Evolutionary conservation across 2,888 invertebrate genomes (phyloP), one percentile per base, ranked within the genome.

Genomic region (Campaea margaritaria): DNA sequence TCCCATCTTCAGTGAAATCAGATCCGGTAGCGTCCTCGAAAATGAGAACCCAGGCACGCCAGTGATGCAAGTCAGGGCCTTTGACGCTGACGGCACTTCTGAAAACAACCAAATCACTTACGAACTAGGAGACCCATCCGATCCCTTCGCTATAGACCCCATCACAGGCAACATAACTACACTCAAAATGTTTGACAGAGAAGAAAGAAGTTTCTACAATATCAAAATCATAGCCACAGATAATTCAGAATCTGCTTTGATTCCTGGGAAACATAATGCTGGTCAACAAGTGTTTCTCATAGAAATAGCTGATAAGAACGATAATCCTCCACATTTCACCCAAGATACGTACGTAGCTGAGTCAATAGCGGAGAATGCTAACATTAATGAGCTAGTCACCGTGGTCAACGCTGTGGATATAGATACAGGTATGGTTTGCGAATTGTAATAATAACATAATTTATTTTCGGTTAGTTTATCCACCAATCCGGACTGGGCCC

Each of bases 231-330:
- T 96, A 73, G 99, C 98, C 0, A 95, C 95, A 16, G 99, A 99
- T 82, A 97, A 97, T 79, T 96, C 96, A 0, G 96, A 96, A 2
- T 98, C 98, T 11, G 96, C 96, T 31, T 85, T 96, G 39, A 89
- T 87, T 65, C 89, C 90, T 34, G 93, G 91, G 0, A 91, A 95
- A 75, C 97, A 95, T 52, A 98, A 98, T 84, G 94, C 90, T 81
- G 95, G 94, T 1, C 95, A 96, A 72, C 97, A 97, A 86, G 96
- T 96, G 52, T 97, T 98, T 79, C 94, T 96, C 69, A 97, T 99
- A 74, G 96, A 96, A 78, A 98, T 99, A 43, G 97, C 97, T 16
- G 99, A 99, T 87, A 97, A 97, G 81, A 99, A 99, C 84, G 99
- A 99, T 85, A 99, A 99, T 85, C 94, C 95, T 15, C 99, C 99